Evolutionary conservation across 2,113 vertebrate species (phyloP), one percentile per base, ranked within the genome.

Genomic region (Irena cyanogastra): DNA sequence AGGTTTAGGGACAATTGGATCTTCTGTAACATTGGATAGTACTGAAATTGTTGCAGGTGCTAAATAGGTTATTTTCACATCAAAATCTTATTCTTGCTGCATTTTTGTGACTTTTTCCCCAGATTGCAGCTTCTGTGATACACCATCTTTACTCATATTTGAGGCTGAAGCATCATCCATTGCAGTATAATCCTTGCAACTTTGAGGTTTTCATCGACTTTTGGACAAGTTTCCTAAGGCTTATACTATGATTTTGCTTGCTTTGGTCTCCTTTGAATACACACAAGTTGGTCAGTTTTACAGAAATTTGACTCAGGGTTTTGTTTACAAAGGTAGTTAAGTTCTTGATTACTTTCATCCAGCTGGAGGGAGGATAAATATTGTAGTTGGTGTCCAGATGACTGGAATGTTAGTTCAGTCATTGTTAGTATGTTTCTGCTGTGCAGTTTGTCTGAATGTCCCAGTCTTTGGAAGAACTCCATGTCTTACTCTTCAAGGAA

Each of bases 231-330:
- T 87, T 60, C 9, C 13, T 28, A 21, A 53, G 49, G 15, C 15
- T 63, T 59, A 6, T 31, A 4, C 16, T 56, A 4, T 49, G 11
- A 3, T n/a, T 83, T 3, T 31, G 21, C 28, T 74, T 83, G 23
- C 8, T 33, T 0, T 39, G 22, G 19, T 69, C 13, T 72, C 31
- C 31, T 77, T 31, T 2, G 6, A 59, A 54, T 64, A 18, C 0
- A 26, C 11, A 33, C 1, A 79, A 53, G 20, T 27, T 50, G 21
- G 1, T 65, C 20, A 7, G 13, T 71, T 93, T 49, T 37, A 66
- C 69, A 49, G 76, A 33, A 79, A 35, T 77, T 59, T 92, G 35
- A 41, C 30, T 13, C n/a, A 18, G 35, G 8, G 6, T 39, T 89
- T 21, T 85, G 18, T 87, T 84, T 88, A 74, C 52, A 66, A 39